Conservation (phyloP, 1,140 invertebrate species). For the Pteromalus puparum region DNA sequence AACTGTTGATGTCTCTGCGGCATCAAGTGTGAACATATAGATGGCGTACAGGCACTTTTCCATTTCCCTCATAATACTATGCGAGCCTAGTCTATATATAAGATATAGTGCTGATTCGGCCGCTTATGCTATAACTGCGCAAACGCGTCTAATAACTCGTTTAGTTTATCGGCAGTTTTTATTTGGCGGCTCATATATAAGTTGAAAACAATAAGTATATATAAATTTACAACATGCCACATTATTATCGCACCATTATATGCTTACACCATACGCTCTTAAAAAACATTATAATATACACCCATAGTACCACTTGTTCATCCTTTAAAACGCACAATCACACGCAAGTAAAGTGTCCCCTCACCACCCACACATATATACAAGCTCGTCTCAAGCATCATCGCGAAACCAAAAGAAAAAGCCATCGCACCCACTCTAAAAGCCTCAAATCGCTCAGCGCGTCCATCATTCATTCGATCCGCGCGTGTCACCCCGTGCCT, state of each 20-base stretch:
- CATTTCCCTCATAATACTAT: too few species aligned
- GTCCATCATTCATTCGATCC: slow-evolving; percentile 28
- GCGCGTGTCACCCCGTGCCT: slow-evolving; percentile 13
- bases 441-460: neutral
- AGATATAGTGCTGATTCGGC: too few species aligned
- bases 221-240: neutral
- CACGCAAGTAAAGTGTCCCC: neutral
- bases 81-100: too few species aligned
- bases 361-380: neutral
- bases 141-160: too few species aligned
- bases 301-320: neutral
- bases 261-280: neutral
- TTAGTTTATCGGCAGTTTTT: too few species aligned
- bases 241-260: neutral
- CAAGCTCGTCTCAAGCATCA: neutral
- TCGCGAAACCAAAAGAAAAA: neutral
- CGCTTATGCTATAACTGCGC: too few species aligned
- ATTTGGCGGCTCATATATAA: too few species aligned
- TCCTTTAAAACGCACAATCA: too few species aligned
- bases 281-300: neutral
- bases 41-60: too few species aligned
- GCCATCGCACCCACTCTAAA: slow-evolving; percentile 1
- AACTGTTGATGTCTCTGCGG: too few species aligned
- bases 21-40: too few species aligned
- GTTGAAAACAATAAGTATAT: too few species aligned